Evolutionary conservation across 2,888 invertebrate genomes (phyloP), one percentile per base, ranked within the genome.

Genomic region (Isoperla grammatica): DNA sequence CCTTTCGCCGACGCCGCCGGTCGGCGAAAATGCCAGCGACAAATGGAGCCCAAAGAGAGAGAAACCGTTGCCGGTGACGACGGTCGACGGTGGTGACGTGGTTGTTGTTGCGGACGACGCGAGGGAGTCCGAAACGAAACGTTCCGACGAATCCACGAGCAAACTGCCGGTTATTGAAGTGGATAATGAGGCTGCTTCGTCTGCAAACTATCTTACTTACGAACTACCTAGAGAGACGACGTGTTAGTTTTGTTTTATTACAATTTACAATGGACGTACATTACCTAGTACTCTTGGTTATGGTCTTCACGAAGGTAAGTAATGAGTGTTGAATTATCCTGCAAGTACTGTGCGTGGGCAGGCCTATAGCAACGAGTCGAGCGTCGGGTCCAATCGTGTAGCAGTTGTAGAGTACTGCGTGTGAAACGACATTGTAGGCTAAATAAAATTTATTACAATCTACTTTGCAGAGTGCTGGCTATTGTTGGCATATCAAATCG

Each of bases 221-320:
- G 61, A 60, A 54, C 59, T 61, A 17, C 63, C 63, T 20, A 56
- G 61, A 46, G 63, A 63, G 45, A 63, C 61, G n/a, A 63, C 63
- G 15, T 63, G 63, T 57, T 63, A 63, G 57, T 20, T 55, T 19
- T 29, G 29, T 29, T 29, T 29, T 29, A 29, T n/a, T 29, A 29
- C 29, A 29, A 29, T 6, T 29, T 29, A 29, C 29, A 29, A 29
- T 29, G 29, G 8, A 29, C 8, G 29, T 29, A 29, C 29, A 29
- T 29, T 29, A 29, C 29, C 29, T 29, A 6, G 29, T 29, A 29
- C 29, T 29, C 29, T 29, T 29, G 4, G 29, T n/a, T 29, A 29
- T 29, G 29, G 8, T 29, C 29, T 29, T 29, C 8, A 8, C 29
- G n/a, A 29, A 29, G 29, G 29, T 29, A 29, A 29, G 29, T 29